phyloP scores from a whole-genome alignment of 1,140 invertebrate genomes.

The Eufriesea mexicana region DNA sequence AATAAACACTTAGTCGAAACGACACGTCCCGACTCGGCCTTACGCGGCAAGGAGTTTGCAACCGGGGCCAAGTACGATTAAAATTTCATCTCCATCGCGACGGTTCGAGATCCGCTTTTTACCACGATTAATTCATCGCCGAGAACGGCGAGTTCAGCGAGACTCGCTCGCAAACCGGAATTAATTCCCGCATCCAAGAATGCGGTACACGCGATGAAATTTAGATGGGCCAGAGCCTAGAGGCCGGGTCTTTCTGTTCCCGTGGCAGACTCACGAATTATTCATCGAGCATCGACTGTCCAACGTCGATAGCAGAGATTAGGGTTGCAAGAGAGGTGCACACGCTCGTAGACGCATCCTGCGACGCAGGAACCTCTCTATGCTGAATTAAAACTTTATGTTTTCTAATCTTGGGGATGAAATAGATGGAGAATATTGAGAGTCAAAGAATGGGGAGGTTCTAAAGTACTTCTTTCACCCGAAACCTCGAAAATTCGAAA shows the following conservation, averaged over 20 bases:
- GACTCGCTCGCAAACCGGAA: neutral
- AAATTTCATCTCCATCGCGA: neutral
- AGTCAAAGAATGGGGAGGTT: too few relatives aligned
- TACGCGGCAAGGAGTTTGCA: too few relatives aligned
- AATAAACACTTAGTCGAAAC: conserved; percentile 32
- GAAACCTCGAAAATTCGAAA: too few relatives aligned
- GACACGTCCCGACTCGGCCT: neutral
- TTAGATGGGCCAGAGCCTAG: conserved; percentile 10
- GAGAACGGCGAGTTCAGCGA: neutral
- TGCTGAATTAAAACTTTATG: conserved; percentile 51
- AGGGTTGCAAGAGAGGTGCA: neutral
- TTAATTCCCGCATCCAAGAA: neutral
- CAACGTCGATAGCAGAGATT: conserved; percentile 8
- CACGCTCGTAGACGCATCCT: conserved; percentile 15
- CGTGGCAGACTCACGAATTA: conserved; percentile 15
- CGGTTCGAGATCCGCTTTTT: too few relatives aligned
- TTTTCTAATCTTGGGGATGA: neutral
- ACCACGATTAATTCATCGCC: neutral
- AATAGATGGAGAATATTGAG: neutral
- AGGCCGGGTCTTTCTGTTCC: neutral
- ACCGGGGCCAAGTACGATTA: neutral
- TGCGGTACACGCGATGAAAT: conserved; percentile 25
- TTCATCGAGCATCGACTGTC: conserved; percentile 30
- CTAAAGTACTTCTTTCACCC: too few relatives aligned
- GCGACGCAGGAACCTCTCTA: conserved; percentile 43